Evolutionary conservation across 2,888 invertebrate genomes (phyloP).

Genomic region (Perizoma flavofasciatum): DNA sequence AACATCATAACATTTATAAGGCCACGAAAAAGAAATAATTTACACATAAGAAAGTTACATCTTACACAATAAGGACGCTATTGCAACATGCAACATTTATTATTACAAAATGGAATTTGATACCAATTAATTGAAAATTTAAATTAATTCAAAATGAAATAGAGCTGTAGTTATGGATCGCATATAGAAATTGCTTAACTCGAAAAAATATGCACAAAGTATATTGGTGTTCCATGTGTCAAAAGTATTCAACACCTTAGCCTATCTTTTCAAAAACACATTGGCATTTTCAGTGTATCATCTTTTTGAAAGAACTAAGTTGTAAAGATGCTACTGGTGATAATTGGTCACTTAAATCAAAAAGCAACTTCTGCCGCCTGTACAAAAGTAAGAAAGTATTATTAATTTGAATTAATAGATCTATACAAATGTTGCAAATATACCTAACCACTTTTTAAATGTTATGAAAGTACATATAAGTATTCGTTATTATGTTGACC

Average conservation of each 20-base stretch:
- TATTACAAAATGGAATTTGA: slow-evolving; percentile 24
- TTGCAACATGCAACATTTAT: slow-evolving; percentile 33
- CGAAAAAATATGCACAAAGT: too few relatives aligned
- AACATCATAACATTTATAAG: slow-evolving; percentile 51
- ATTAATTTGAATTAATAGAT: neutral
- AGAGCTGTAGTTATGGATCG: too few relatives aligned
- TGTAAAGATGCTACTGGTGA: neutral
- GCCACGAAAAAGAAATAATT: slow-evolving; percentile 50
- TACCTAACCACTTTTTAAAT: neutral
- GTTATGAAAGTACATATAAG: neutral
- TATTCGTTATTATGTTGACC: slow-evolving; percentile 1
- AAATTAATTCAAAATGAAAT: too few relatives aligned
- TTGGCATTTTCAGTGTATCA: neutral
- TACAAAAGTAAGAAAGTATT: neutral
- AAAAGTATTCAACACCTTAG: too few relatives aligned
- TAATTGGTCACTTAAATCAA: neutral
- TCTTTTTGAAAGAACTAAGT: too few relatives aligned
- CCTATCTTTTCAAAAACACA: neutral
- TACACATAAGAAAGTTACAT: slow-evolving; percentile 33
- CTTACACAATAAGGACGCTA: slow-evolving; percentile 33
- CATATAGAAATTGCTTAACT: too few relatives aligned
- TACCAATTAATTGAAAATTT: too few relatives aligned
- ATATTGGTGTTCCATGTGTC: too few relatives aligned
- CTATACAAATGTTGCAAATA: neutral
- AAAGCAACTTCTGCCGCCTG: neutral